Evolutionary conservation across 2,113 vertebrate species (phyloP).

Genomic region (Calypte anna): DNA sequence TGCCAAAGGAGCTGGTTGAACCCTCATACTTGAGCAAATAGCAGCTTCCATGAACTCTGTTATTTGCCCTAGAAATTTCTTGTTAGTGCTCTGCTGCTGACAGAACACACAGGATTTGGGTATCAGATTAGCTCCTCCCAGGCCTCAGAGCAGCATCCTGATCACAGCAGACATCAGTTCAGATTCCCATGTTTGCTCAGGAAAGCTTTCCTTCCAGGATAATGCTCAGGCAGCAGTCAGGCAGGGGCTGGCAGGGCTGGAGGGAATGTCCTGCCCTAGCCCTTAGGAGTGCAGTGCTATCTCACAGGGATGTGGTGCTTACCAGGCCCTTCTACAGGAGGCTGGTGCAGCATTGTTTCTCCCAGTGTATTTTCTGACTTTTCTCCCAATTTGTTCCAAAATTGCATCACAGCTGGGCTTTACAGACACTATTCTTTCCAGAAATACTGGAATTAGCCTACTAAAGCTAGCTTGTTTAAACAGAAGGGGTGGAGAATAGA

Average conservation of each 20-base stretch:
- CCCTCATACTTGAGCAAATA: neutral
- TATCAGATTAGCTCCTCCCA: rapidly evolving
- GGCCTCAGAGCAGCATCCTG: neutral
- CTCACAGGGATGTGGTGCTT: rapidly evolving
- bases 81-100: neutral
- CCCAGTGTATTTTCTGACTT: neutral
- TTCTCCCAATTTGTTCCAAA: neutral
- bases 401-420: neutral
- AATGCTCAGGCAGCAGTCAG: rapidly evolving
- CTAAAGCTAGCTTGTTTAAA: neutral
- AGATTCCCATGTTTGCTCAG: neutral
- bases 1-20: neutral
- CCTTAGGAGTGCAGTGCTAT: rapidly evolving
- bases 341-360: neutral
- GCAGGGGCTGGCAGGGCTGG: neutral
- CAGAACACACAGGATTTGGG: neutral
- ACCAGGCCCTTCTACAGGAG: neutral
- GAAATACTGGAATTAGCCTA: neutral
- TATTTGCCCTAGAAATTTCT: neutral
- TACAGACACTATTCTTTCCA: neutral
- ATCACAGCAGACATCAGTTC: neutral
- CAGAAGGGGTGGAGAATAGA: neutral
- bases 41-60: neutral
- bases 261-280: neutral
- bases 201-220: neutral